Conservation (phyloP, 2,797 vertebrate species). For the Apogon talboti region DNA sequence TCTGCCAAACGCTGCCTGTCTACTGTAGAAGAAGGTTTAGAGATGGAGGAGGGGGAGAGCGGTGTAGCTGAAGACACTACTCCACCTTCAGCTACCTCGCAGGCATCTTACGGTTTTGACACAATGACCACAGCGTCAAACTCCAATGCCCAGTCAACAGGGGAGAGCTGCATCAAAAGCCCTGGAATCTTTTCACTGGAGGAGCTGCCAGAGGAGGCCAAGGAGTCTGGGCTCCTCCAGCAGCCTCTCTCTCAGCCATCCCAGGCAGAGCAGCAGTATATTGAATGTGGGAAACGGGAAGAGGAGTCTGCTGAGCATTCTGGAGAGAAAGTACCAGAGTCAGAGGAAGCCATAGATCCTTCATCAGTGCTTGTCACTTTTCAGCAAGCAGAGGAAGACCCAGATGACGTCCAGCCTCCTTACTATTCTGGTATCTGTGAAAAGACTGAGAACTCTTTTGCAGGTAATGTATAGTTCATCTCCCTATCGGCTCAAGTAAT, state of each 20-base stretch:
- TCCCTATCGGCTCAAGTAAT: constrained; percentile 39
- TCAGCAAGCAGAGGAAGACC: constrained; percentile 59
- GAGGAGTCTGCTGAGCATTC: constrained; percentile 30
- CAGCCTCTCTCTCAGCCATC: constrained; percentile 47
- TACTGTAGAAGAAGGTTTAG: constrained; percentile 80
- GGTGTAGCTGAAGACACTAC: constrained; percentile 71
- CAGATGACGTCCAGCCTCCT: constrained; percentile 73
- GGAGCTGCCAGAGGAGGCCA: constrained; percentile 81
- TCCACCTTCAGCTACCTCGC: constrained; percentile 80
- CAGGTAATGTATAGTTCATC: constrained; percentile 87
- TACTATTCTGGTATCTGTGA: constrained; percentile 85
- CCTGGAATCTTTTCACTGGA: constrained; percentile 85
- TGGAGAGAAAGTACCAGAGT: constrained; percentile 13
- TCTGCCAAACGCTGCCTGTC: constrained; percentile 70
- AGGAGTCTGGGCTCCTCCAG: constrained; percentile 65
- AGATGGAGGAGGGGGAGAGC: constrained; percentile 47
- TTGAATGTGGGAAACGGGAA: constrained; percentile 73
- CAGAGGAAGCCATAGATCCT: constrained; percentile 36
- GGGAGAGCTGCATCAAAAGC: constrained; percentile 84
- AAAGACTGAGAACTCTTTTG: constrained; percentile 84
- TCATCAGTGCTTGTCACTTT: constrained; percentile 27
- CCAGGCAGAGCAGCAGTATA: constrained; percentile 76
- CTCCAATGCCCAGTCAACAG: constrained; percentile 83
- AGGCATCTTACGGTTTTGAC: constrained; percentile 83
- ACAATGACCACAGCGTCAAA: constrained; percentile 77